phyloP scores from a whole-genome alignment of 2,888 invertebrate species.

The Rhingia rostrata region DNA sequence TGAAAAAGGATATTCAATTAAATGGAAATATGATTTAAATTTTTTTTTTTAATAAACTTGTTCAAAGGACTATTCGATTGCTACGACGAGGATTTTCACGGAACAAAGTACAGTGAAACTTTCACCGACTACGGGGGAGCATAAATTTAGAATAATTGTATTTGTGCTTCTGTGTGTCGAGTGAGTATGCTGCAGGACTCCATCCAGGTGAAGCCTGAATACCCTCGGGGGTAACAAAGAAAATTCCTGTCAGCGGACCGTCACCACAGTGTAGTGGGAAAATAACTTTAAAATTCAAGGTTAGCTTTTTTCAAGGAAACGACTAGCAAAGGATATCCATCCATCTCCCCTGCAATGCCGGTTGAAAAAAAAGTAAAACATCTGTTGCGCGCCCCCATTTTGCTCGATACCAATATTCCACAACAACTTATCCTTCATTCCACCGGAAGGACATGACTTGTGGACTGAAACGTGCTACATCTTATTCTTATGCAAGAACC shows the following conservation, averaged over 20 bases:
- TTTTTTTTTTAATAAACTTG: constrained; percentile 9
- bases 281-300: constrained; percentile 43
- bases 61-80: background rate
- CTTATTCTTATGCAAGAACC: constrained; percentile 1
- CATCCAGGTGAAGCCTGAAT: background rate
- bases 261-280: too few species aligned
- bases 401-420: constrained; percentile 18
- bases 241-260: background rate
- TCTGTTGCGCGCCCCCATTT: constrained; percentile 43
- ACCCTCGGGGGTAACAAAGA: background rate
- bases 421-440: constrained; percentile 22
- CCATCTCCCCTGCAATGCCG: constrained; percentile 14
- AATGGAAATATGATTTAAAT: constrained; percentile 40
- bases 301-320: background rate
- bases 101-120: background rate
- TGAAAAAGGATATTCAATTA: constrained; percentile 66
- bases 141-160: background rate
- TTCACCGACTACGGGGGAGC: background rate
- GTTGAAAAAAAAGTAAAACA: constrained; percentile 8
- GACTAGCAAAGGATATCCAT: constrained; percentile 13
- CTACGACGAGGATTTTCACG: background rate
- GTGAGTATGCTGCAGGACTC: too few species aligned
- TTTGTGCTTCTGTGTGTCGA: too few species aligned
- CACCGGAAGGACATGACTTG: constrained; percentile 24
- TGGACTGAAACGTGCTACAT: constrained; percentile 13